phyloP scores from a whole-genome alignment of 2,888 invertebrate species.

The Tetramorium bicarinatum region DNA sequence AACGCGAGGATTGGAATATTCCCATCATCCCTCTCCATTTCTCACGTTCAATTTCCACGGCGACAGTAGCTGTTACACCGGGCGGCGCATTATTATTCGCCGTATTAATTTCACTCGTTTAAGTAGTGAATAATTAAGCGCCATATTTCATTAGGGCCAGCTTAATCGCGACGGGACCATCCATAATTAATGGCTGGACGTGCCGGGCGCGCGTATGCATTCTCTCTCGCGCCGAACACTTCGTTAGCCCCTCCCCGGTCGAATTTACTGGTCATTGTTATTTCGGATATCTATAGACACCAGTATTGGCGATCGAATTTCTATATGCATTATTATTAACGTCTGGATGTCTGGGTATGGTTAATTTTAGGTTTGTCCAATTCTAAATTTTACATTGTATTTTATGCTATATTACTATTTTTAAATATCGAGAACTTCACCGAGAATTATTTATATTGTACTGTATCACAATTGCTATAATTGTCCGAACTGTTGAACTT shows the following conservation, averaged over 20 bases:
- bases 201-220: slow-evolving; percentile 46
- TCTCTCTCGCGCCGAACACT: slow-evolving; percentile 41
- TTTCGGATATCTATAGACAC: slow-evolving; percentile 51
- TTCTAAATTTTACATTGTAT: background rate
- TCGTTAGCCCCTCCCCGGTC: slow-evolving; percentile 62
- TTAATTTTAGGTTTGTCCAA: slow-evolving; percentile 6
- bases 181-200: slow-evolving; percentile 78
- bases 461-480: background rate
- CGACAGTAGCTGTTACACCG: slow-evolving; percentile 31
- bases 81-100: slow-evolving; percentile 53
- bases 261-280: slow-evolving; percentile 62
- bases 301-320: slow-evolving; percentile 50
- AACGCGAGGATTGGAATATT: slow-evolving; percentile 24
- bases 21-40: slow-evolving; percentile 38
- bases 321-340: slow-evolving; percentile 37
- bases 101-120: slow-evolving; percentile 80
- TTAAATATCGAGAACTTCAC: background rate
- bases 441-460: background rate
- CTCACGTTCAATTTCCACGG: slow-evolving; percentile 37
- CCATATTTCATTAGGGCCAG: slow-evolving; percentile 81
- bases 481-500: background rate
- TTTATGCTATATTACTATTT: background rate
- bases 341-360: background rate
- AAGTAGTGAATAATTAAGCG: slow-evolving; percentile 81
- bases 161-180: slow-evolving; percentile 78